phyloP scores from a whole-genome alignment of 2,797 vertebrate species.

The Eremophila alpestris region DNA sequence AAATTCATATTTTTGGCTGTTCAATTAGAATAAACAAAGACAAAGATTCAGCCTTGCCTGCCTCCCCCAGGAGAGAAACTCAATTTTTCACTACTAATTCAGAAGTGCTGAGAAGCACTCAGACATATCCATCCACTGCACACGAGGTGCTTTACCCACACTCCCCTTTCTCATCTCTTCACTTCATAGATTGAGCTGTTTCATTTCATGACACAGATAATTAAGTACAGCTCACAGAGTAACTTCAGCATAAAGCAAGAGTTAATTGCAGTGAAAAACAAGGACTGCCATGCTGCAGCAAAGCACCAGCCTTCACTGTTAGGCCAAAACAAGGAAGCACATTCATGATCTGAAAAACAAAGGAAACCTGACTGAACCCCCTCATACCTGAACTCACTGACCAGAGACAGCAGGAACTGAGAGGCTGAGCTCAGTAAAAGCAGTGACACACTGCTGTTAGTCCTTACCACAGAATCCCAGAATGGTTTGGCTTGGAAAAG shows the following conservation, averaged over 20 bases:
- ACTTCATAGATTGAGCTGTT: neutral
- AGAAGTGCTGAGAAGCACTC: neutral
- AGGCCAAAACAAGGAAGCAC: neutral
- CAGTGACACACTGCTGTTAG: neutral
- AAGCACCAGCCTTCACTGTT: neutral
- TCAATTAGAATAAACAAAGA: neutral
- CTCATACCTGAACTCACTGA: neutral
- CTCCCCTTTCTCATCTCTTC: neutral
- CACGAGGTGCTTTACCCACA: neutral
- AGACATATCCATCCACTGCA: neutral
- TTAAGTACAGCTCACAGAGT: neutral
- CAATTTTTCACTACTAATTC: neutral
- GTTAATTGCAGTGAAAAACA: neutral
- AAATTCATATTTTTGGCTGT: neutral
- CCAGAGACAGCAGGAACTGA: neutral
- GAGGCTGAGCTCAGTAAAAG: neutral
- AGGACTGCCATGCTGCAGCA: neutral
- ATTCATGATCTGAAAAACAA: neutral
- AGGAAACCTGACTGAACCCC: neutral
- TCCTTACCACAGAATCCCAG: neutral
- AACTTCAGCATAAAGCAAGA: neutral
- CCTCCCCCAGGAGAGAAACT: neutral
- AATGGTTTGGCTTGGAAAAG: neutral
- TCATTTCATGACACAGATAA: neutral
- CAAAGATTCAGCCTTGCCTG: neutral